Base-by-base conservation (phyloP, 2,888 invertebrate genomes). In the Physocephala rufipes region DNA sequence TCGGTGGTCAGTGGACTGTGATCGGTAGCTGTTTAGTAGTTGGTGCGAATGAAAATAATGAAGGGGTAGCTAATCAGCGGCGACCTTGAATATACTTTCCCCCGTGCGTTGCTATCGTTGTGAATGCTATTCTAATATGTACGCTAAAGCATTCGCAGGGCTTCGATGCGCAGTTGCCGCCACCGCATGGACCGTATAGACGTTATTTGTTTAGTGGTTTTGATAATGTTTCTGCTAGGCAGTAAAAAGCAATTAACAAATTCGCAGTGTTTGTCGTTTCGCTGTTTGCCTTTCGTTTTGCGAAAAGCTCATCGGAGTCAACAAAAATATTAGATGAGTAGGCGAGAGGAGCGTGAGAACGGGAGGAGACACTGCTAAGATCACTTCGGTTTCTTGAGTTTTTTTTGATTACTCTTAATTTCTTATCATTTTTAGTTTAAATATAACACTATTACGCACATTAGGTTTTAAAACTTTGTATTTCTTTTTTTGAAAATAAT, bases 61-160 rank as follows among this genome's bases (percentile, higher is more conserved):
- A 36, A 36, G 36, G 36, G 36, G 36, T 5, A 21, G 66, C 21
- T 36, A 24, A 77, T 77, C 82, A 82, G 82, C 81, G 82, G 82
- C 83, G 85, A 85, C 85, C 85, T 86, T 86, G 85, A 82, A 81
- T 77, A 67, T 71, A 49, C 36, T 71, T 76, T 71, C 79, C 81
- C 81, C n/a, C n/a, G 79, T 82, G 81, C 80, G 81, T 81, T 82
- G 79, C 78, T 78, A 78, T 74, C 75, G 45, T 7, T 1, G 26
- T 15, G 36, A 36, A 4, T 7, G 9, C 36, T 36, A 55, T 36
- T 36, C 28, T 21, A 24, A 36, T 21, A 30, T 21, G 65, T 53
- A 21, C 64, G 45, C 28, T n/a, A 15, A 21, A 26, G 24, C 16
- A 16, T 24, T 28, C 16, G 24, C 26, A 19, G 49, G 12, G 49